phyloP scores from a whole-genome alignment of 1,140 invertebrate species.

The Brachionus angularis region DNA sequence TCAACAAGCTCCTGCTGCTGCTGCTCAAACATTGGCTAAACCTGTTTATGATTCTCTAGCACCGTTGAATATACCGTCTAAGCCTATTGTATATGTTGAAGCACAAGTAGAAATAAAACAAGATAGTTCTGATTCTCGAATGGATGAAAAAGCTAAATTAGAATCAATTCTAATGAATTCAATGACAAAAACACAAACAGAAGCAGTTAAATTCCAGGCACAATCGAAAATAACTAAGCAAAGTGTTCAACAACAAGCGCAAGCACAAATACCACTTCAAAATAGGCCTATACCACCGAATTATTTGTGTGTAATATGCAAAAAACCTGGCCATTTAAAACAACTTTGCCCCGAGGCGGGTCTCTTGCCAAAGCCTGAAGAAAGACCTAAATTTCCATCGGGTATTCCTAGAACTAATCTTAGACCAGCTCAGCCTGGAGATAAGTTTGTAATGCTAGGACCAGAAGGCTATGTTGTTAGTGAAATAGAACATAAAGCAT shows the following conservation, averaged over 20 bases:
- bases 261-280: neutral
- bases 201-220: no score
- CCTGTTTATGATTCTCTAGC: conserved; percentile 3
- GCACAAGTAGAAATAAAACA: neutral
- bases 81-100: conserved; percentile 26
- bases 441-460: conserved; percentile 35
- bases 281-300: conserved; percentile 4
- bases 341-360: conserved; percentile 37
- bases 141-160: conserved; percentile 33
- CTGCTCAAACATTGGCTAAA: neutral
- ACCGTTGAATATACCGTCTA: conserved; percentile 15
- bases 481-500: conserved; percentile 2
- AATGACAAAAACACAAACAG: conserved; percentile 6
- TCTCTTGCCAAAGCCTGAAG: neutral
- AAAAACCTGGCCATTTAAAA: conserved; percentile 13
- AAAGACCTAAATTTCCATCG: conserved; percentile 17
- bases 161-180: conserved; percentile 29
- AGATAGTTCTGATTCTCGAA: neutral
- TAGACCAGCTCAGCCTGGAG: conserved; percentile 25
- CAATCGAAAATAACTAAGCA: no score
- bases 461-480: conserved; percentile 39
- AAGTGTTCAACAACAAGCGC: no score
- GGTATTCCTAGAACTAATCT: conserved; percentile 35
- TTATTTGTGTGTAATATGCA: conserved; percentile 16
- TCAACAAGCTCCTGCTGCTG: neutral